These are phyloP conservation scores for Orchesellides sinensis DNA, from an alignment of 2,888 invertebrate species.

Conservation along the genomic window DNA sequence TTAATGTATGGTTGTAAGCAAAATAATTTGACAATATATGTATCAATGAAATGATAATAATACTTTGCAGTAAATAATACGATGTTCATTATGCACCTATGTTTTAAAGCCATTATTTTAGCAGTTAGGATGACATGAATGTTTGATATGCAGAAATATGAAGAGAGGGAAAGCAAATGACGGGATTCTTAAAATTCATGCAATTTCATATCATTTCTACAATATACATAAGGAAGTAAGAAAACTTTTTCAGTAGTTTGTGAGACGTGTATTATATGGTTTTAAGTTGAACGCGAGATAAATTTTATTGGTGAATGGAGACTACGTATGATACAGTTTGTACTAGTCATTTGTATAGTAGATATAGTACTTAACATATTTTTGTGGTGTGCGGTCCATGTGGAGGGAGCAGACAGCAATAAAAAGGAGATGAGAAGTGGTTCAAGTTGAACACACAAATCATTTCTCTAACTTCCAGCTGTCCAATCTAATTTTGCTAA, in stretches of 20 bases:
- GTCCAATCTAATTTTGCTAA: constrained; percentile 63
- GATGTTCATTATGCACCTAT: too few relatives aligned
- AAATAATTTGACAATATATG: too few relatives aligned
- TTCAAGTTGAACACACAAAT: constrained; percentile 65
- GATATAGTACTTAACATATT: constrained; percentile 43
- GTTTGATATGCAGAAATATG: too few relatives aligned
- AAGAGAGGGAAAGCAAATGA: background rate
- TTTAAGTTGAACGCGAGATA: constrained; percentile 34
- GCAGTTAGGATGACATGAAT: too few relatives aligned
- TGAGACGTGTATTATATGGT: background rate
- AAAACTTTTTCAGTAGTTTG: constrained; percentile 50
- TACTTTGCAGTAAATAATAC: too few relatives aligned
- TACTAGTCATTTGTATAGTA: too few relatives aligned
- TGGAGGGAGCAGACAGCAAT: constrained; percentile 58
- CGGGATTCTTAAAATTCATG: background rate
- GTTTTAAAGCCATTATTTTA: too few relatives aligned
- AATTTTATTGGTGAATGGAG: constrained; percentile 50
- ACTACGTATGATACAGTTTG: background rate
- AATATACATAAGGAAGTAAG: constrained; percentile 1
- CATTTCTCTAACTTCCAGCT: constrained; percentile 65
- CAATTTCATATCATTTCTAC: background rate
- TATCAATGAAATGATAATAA: too few relatives aligned
- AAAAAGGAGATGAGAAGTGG: constrained; percentile 67
- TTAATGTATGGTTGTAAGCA: too few relatives aligned
- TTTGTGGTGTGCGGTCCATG: constrained; percentile 40